phyloP scores from a whole-genome alignment of 2,113 vertebrate species.

The Girardinichthys multiradiatus region DNA sequence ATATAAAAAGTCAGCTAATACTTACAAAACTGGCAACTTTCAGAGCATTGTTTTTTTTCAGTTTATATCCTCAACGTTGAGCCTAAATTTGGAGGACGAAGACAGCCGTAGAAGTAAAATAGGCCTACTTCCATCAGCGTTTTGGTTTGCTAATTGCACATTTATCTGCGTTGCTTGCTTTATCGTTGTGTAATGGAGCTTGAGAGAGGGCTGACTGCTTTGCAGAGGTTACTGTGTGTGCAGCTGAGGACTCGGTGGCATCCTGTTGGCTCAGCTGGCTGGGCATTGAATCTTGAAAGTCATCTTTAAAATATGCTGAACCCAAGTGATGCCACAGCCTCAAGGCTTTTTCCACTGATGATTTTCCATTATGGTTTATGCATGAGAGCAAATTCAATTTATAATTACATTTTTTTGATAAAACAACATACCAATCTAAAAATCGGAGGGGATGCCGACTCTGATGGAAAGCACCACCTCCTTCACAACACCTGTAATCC shows the following conservation, averaged over 20 bases:
- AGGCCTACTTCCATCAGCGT: neutral
- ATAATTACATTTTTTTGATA: neutral
- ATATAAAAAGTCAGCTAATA: too few relatives aligned
- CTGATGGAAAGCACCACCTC: neutral
- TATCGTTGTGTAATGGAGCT: constrained; percentile 22
- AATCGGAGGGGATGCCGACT: constrained; percentile 1
- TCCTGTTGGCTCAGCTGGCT: constrained; percentile 4
- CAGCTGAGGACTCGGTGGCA: neutral
- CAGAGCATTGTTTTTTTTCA: constrained; percentile 18
- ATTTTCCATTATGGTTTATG: neutral
- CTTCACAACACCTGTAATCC: neutral
- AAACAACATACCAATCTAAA: neutral
- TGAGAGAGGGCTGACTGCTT: neutral
- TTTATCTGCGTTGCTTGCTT: neutral
- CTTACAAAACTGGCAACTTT: neutral
- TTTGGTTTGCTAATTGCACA: constrained; percentile 14
- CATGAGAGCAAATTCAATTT: neutral
- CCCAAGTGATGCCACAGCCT: neutral
- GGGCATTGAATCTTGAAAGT: constrained; percentile 11
- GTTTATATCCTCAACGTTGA: constrained; percentile 1
- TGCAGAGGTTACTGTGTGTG: neutral
- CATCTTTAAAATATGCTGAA: constrained; percentile 5
- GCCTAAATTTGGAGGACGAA: constrained; percentile 1
- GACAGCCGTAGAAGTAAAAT: constrained; percentile 1
- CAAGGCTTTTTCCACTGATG: neutral